A percentile compares a stretch with the other conserved stretches of the same genome.
These are phyloP conservation scores for Platichthys stellatus DNA, from an alignment of 2,113 vertebrate genomes.

Conservation along the genomic window DNA sequence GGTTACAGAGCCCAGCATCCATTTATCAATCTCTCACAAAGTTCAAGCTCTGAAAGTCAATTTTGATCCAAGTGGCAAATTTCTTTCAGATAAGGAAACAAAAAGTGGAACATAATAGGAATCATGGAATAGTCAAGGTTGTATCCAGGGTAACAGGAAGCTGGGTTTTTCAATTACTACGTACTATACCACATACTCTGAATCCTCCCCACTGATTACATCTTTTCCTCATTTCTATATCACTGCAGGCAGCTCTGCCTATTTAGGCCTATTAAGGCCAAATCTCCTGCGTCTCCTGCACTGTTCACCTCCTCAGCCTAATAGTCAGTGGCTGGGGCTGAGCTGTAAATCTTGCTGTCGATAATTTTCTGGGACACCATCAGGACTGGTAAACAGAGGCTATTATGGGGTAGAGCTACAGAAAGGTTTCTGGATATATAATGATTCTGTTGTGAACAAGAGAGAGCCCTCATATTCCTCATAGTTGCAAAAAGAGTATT, in stretches of 20 bases:
- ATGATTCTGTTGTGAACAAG: background rate
- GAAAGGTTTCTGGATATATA: background rate
- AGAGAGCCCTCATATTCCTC: background rate
- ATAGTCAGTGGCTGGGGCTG: background rate
- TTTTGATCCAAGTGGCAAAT: background rate
- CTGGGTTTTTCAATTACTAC: background rate
- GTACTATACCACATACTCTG: background rate
- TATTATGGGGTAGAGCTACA: background rate
- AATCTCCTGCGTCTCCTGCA: slow-evolving; percentile 33
- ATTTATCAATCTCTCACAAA: background rate
- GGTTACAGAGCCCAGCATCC: background rate
- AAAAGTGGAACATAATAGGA: slow-evolving; percentile 31
- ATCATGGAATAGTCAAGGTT: slow-evolving; percentile 2
- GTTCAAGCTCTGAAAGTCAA: background rate
- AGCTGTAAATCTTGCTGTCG: background rate
- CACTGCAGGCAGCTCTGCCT: background rate
- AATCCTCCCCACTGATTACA: slow-evolving; percentile 31
- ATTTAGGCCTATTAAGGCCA: slow-evolving; percentile 15
- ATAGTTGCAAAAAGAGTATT: background rate
- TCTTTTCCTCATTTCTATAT: slow-evolving; percentile 16
- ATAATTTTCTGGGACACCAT: slow-evolving; percentile 18
- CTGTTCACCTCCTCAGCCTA: background rate
- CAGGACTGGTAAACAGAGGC: background rate
- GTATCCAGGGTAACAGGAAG: background rate
- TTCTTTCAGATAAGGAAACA: slow-evolving; percentile 24